Percentiles rank a stretch among this genome's conserved stretches.
Evolutionary conservation across 2,797 vertebrate genomes (phyloP).

Genomic region (Sebastes matsubarae): DNA sequence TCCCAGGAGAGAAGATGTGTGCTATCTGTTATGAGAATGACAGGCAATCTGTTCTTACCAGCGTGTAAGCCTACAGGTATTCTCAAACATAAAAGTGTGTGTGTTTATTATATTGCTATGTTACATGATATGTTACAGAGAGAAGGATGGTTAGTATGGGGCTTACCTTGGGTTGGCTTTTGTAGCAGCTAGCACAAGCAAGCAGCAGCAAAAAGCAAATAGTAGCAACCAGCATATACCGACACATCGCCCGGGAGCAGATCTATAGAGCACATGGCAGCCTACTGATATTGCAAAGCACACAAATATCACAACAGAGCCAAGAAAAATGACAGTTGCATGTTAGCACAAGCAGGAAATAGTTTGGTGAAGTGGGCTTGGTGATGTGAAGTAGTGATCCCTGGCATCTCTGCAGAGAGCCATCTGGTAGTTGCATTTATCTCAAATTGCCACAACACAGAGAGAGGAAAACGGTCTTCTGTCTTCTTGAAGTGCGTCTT

Average conservation of each 20-base stretch:
- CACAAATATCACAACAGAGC: neutral
- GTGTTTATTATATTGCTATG: neutral
- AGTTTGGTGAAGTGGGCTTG: neutral
- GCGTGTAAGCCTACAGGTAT: neutral
- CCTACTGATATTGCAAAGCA: neutral
- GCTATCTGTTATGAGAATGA: constrained; percentile 19
- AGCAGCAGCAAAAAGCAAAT: neutral
- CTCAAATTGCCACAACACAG: constrained; percentile 5
- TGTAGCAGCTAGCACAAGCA: neutral
- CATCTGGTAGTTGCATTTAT: constrained; percentile 4
- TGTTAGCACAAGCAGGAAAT: neutral
- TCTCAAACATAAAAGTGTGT: neutral
- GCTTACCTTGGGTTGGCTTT: neutral
- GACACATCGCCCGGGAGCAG: neutral
- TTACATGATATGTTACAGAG: neutral
- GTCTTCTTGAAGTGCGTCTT: constrained; percentile 6
- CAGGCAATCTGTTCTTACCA: constrained; percentile 27
- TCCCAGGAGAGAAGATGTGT: constrained; percentile 28
- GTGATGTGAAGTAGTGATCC: neutral
- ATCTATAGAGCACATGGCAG: neutral
- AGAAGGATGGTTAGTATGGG: neutral
- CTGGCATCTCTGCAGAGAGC: neutral
- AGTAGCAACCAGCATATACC: neutral
- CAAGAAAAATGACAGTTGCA: constrained; percentile 3
- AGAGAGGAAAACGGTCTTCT: constrained; percentile 8